Base-by-base conservation (phyloP, 2,113 vertebrate species). In the Tragelaphus scriptus region DNA sequence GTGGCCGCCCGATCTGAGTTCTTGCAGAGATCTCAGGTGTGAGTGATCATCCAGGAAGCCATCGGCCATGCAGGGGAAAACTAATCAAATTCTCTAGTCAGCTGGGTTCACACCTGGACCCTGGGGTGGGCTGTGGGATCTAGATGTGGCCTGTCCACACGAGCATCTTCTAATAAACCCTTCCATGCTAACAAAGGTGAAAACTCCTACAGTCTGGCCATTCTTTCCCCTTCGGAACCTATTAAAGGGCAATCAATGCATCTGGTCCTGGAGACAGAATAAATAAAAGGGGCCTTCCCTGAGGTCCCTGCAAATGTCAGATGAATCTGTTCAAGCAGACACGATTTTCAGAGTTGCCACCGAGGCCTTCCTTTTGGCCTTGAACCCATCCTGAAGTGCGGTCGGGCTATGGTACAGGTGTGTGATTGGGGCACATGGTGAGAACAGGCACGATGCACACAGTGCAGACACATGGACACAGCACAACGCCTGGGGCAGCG, bases 41-140 rank as follows among this genome's bases (percentile, higher is more conserved):
- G 81, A 80, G 94, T 92, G 96, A 96, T 97, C 59, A 86, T 88
- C 97, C 25, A 12, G 91, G 94, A 84, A 55, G 95, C 0, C 17
- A 49, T n/a, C 10, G 88, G 96, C 92, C n/a, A 15, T 23, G 59
- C 36, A 44, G 87, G 0, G 3, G 97, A 94, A 85, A 55, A 90
- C 7, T 77, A 93, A 63, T 75, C n/a, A 21, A 80, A 87, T 71
- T 79, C 36, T 3, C 94, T 55, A 82, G 63, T 55, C 89, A 89
- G 95, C 98, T 97, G 98, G 91, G 97, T 94, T 97, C 94, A 75
- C 94, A 85, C 77, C 88, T 93, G 79, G 14, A 9, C 55, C 47
- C 13, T 77, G 94, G 96, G 63, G 79, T 49, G 19, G 91, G 82
- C 77, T 75, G 1, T 2, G n/a, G 5, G 7, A 19, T 97, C 85